Base-by-base conservation (phyloP, 2,113 vertebrate species). In the Cololabis saira region DNA sequence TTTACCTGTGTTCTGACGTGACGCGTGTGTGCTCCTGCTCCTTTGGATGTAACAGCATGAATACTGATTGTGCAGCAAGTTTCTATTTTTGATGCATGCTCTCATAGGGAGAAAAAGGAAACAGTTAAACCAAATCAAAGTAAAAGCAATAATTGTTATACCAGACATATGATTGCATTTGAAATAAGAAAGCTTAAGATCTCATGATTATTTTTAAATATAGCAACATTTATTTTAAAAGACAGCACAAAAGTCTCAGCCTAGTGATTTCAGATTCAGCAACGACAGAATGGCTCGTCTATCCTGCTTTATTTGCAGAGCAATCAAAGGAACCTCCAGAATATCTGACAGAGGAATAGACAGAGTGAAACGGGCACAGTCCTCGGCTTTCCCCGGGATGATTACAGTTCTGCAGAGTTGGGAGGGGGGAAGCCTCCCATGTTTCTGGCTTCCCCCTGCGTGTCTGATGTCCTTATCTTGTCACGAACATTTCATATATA, bases 1-100 rank as follows among this genome's bases (percentile, higher is more conserved):
- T 45, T 87, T 79, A 90, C 79, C 82, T 89, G 68, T 30, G 42
- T 45, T 33, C 54, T 44, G 17, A 24, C 40, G 51, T 44, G 44
- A 3, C 3, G 5, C 24, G 24, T 27, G 24, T 27, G 24, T 27
- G 24, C 24, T 27, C 24, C 24, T 3, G 5, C 24, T 27, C 24
- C 24, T 27, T 27, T 27, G 24, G 24, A 27, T 27, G 24, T 27
- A 22, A 6, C 5, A 17, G 30, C 22, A 37, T 54, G 27, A 59
- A 56, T 49, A 51, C 17, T 65, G 37, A 76, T 59, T 27, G 37
- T 44, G 50, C 49, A 61, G 41, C 5, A 41, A 63, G 37, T 21
- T 58, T 72, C 12, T 44, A 27, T 47, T 45, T 54, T 19, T 18
- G 49, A 44, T 16, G 33, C 61, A 42, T 13, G 18, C 19, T 22